Evolutionary conservation across 2,888 invertebrate species (phyloP).

Genomic region (Nephrocerus scutellatus): DNA sequence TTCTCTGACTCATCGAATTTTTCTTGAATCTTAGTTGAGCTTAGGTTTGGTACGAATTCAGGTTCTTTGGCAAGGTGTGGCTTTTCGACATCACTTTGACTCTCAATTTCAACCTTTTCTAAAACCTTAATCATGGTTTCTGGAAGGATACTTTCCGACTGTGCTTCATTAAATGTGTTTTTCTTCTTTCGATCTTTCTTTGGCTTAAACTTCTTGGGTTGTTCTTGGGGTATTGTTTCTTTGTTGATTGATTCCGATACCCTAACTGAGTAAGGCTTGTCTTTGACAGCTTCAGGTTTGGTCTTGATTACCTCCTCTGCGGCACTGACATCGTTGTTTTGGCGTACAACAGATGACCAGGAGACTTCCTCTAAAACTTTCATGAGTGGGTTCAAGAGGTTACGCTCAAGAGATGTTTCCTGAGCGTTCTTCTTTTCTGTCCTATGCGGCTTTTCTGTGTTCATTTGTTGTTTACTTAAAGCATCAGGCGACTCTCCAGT

Average conservation of each 20-base stretch:
- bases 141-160: no score
- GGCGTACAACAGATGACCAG: conserved; percentile 13
- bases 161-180: conserved; percentile 12
- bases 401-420: no score
- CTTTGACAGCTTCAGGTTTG: background rate
- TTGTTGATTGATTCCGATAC: no score
- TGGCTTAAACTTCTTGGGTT: conserved; percentile 9
- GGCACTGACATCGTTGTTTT: background rate
- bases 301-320: background rate
- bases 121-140: no score
- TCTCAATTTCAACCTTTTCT: no score
- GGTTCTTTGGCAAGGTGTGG: conserved; percentile 1
- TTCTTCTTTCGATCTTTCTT: conserved; percentile 18
- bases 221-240: background rate
- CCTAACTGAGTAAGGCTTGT: no score
- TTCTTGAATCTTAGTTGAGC: background rate
- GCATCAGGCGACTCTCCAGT: no score
- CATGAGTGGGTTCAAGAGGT: background rate
- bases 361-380: no score
- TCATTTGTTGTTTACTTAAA: no score
- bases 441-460: no score
- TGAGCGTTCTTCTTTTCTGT: no score
- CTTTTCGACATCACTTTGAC: no score
- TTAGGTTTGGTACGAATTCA: background rate
- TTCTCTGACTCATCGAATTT: background rate